Evolutionary conservation across 2,888 invertebrate genomes (phyloP), one percentile per base, ranked within the genome.

Genomic region (Agrilus biguttatus): DNA sequence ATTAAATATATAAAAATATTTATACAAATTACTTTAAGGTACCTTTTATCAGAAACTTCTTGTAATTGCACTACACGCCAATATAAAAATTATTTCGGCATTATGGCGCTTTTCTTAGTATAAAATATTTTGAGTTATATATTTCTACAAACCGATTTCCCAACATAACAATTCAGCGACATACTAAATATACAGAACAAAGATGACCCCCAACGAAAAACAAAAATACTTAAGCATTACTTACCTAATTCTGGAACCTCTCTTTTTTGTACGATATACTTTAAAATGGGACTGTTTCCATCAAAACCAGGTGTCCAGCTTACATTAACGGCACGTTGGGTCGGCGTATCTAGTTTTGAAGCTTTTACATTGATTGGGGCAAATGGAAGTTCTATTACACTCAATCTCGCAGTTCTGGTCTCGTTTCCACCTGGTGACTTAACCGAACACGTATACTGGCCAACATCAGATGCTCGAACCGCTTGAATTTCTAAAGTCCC

Each of bases 271-370:
- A 97, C 77, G 49, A 91, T 89, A 63, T 87, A 97, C 61, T 91
- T 88, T 55, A 84, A 77, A 45, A 96, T 83, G 8, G 91, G 90
- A 58, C 92, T 92, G 65, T 98, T 96, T 43, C 98, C 98, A 68
- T 97, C 91, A 65, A 96, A 98, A 23, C 92, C 92, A 0, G 91
- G 86, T 10, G 85, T 85, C 96, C 97, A 98, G 14, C 83, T 83
- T 3, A 97, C 80, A 59, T 92, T 89, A 49, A 96, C 87, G 23
- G 87, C 84, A 59, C 78, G 77, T 46, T 79, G 78, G 2, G 76
- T 72, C 12, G 77, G 72, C 5, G 74, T 70, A 40, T 82, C 80
- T 1, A 83, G 59, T 50, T 82, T 70, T 44, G 67, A 68, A 0
- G 92, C 95, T 51, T 78, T 75, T 0, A 90, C 87, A 59, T 88